Evolutionary conservation across 2,113 vertebrate species (phyloP).

Genomic region (Laterallus jamaicensis): DNA sequence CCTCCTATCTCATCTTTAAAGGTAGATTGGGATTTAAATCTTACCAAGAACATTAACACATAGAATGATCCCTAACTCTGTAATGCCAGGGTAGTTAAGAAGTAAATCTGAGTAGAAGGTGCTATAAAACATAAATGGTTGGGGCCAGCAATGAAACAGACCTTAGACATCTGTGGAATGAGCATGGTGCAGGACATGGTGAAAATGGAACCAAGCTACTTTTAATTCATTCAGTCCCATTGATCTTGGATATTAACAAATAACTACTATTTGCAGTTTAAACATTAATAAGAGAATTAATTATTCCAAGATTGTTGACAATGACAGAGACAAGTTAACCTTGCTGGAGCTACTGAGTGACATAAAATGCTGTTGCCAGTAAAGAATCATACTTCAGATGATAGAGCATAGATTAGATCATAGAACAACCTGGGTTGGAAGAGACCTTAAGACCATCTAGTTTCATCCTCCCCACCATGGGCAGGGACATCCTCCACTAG

Average conservation of each 20-base stretch:
- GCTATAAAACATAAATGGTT: not conserved
- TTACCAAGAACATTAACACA: not conserved
- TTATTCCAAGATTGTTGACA: not conserved
- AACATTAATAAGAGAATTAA: not conserved
- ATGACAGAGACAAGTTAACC: not conserved
- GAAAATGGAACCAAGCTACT: not conserved
- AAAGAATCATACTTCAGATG: not conserved
- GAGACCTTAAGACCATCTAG: not conserved
- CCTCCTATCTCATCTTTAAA: not conserved
- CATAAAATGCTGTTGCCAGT: not conserved
- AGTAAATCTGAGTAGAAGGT: not conserved
- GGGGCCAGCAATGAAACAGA: not conserved
- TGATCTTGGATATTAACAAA: not conserved
- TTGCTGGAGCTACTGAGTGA: not conserved
- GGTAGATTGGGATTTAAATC: not conserved
- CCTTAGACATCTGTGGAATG: not conserved
- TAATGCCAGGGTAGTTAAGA: not conserved
- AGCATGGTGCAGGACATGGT: not conserved
- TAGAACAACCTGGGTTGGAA: not conserved
- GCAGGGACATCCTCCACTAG: not conserved
- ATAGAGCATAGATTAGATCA: not conserved
- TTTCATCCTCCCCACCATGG: not conserved
- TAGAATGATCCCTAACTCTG: not conserved
- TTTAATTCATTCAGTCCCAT: not conserved
- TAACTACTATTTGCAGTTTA: not conserved